Conservation (phyloP, 2,888 invertebrate species). For the Portevinia maculata region DNA sequence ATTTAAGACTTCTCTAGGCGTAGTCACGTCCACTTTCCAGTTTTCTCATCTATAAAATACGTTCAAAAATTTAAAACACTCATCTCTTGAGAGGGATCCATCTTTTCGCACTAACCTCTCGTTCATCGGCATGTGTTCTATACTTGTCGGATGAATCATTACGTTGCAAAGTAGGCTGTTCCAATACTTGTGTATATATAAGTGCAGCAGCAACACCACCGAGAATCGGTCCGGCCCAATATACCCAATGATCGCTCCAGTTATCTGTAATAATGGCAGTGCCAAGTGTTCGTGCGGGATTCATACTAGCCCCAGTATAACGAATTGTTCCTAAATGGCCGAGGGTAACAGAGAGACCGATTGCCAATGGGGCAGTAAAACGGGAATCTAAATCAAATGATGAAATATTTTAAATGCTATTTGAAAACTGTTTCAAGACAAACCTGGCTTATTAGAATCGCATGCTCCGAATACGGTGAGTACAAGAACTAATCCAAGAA, state of each 20-base stretch:
- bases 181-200: slow-evolving; percentile 85
- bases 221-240: slow-evolving; percentile 94
- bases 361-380: slow-evolving; percentile 92
- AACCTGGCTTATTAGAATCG: slow-evolving; percentile 81
- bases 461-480: slow-evolving; percentile 93
- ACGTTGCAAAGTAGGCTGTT: slow-evolving; percentile 77
- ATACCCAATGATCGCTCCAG: slow-evolving; percentile 94
- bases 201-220: slow-evolving; percentile 91
- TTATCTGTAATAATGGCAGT: slow-evolving; percentile 90
- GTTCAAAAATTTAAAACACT: slow-evolving; percentile 15
- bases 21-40: slow-evolving; percentile 66
- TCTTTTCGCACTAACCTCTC: slow-evolving; percentile 85
- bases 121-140: slow-evolving; percentile 85
- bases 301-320: slow-evolving; percentile 95
- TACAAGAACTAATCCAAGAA: slow-evolving; percentile 94
- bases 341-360: slow-evolving; percentile 93
- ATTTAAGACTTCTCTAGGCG: slow-evolving; percentile 45
- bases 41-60: slow-evolving; percentile 65
- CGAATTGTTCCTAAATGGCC: slow-evolving; percentile 93
- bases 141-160: slow-evolving; percentile 80
- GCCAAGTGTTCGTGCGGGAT: slow-evolving; percentile 94
- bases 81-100: slow-evolving; percentile 20
- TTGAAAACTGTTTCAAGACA: background rate
- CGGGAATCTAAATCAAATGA: slow-evolving; percentile 85
- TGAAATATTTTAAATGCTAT: background rate